Evolutionary conservation across 2,113 vertebrate genomes (phyloP).

Genomic region (Marmota monax): DNA sequence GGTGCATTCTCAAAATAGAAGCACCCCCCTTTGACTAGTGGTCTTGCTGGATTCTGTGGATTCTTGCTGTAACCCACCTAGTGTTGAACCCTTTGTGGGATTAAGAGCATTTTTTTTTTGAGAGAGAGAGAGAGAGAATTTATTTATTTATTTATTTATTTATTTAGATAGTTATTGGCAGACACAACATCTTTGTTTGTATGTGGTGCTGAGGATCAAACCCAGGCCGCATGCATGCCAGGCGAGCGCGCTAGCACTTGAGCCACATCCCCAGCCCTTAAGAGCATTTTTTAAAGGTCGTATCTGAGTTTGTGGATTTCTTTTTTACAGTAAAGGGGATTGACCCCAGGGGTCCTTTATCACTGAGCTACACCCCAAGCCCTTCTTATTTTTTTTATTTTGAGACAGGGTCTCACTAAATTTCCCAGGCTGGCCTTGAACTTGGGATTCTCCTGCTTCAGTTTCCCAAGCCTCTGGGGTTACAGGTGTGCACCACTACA

Average conservation of each 20-base stretch:
- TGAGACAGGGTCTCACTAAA: not conserved
- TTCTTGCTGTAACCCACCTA: not conserved
- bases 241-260: too few species aligned
- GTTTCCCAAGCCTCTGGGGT: not conserved
- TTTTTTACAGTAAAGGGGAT: not conserved
- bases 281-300: not conserved
- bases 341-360: not conserved
- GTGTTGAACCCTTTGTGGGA: not conserved
- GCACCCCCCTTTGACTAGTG: not conserved
- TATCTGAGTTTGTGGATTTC: not conserved
- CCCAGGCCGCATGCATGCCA: too few species aligned
- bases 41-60: not conserved
- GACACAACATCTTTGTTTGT: too few species aligned
- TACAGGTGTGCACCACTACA: not conserved
- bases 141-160: too few species aligned
- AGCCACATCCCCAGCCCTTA: not conserved
- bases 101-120: not conserved
- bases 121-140: too few species aligned
- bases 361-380: not conserved
- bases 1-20: not conserved
- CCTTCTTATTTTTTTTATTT: not conserved
- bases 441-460: not conserved
- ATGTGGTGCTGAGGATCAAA: too few species aligned
- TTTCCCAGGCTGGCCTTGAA: not conserved
- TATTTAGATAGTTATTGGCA: too few species aligned